These are phyloP conservation scores for Aramus guarauna DNA, from an alignment of 2,113 vertebrate species.

Conservation along the genomic window DNA sequence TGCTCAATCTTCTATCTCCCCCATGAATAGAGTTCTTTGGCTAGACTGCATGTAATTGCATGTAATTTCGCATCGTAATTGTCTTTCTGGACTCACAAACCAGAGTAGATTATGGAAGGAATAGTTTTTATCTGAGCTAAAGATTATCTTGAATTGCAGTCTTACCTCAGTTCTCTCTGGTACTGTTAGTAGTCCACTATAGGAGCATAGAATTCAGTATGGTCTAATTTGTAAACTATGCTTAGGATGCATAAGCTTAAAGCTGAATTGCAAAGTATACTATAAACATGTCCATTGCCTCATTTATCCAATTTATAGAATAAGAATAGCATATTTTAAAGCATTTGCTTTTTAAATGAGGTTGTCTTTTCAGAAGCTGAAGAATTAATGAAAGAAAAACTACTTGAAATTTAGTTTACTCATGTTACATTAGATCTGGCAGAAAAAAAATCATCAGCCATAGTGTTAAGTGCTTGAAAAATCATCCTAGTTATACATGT, in stretches of 20 bases:
- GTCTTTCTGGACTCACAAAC: not conserved
- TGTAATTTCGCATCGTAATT: not conserved
- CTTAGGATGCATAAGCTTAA: not conserved
- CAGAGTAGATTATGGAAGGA: not conserved
- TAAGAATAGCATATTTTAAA: not conserved
- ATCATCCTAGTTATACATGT: not conserved
- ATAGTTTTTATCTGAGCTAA: not conserved
- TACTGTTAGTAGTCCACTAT: not conserved
- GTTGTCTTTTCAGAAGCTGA: not conserved
- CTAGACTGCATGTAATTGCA: not conserved
- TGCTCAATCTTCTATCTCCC: not conserved
- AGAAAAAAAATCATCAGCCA: not conserved
- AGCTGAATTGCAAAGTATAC: not conserved
- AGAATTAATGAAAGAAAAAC: not conserved
- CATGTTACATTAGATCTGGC: not conserved
- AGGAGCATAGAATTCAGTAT: not conserved
- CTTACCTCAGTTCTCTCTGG: not conserved
- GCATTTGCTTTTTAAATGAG: not conserved
- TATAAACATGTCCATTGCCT: not conserved
- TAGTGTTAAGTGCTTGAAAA: not conserved
- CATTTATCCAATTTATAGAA: not conserved
- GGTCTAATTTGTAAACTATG: not conserved
- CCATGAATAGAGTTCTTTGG: not conserved
- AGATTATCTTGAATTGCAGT: not conserved
- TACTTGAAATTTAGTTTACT: not conserved